Base-by-base conservation (phyloP, 2,888 invertebrate genomes). In the Diloba caeruleocephala region DNA sequence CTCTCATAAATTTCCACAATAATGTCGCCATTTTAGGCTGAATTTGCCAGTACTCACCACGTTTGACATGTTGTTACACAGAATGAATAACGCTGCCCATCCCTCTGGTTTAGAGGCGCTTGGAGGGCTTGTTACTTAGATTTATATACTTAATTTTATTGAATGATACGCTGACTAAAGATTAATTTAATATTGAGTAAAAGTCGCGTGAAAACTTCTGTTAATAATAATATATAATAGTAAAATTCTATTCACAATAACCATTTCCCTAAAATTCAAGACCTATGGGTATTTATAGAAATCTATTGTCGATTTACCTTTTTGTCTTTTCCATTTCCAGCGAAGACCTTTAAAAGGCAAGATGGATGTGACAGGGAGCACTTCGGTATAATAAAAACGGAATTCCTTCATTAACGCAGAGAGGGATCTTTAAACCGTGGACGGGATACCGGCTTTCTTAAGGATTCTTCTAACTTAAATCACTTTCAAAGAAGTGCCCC, bases 341-440 rank as follows among this genome's bases (percentile, higher is more conserved):
- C 48, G 38, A 42, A 61, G 50, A 61, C 51, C 54, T 68, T 71
- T 73, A 73, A 71, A 72, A 76, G 71, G 63, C 70, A 81, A 84
- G 81, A 83, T 81, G 75, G 78, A 83, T 83, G 82, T 79, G 85
- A 84, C 82, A 78, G 77, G 63, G 71, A 64, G 71, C 73, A 78
- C 82, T 84, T 57, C 63, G 71, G 74, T 59, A 84, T 83, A 85
- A 84, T 83, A 83, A 85, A 82, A 85, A 78, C 84, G 84, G 84
- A 84, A 84, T 84, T 84, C 85, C 85, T 84, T 86, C 85, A 86
- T 87, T 86, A 87, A 81, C 74, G 74, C 70, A 55, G 68, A 73
- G 73, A 58, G 63, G 44, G 69, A 66, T 71, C 74, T 62, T 71
- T 65, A 53, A 44, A 38, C 46, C 37, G 60, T 43, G 53, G 57